Evolutionary conservation across 2,797 vertebrate genomes (phyloP).

Genomic region (Enteromius unitaeniatus): DNA sequence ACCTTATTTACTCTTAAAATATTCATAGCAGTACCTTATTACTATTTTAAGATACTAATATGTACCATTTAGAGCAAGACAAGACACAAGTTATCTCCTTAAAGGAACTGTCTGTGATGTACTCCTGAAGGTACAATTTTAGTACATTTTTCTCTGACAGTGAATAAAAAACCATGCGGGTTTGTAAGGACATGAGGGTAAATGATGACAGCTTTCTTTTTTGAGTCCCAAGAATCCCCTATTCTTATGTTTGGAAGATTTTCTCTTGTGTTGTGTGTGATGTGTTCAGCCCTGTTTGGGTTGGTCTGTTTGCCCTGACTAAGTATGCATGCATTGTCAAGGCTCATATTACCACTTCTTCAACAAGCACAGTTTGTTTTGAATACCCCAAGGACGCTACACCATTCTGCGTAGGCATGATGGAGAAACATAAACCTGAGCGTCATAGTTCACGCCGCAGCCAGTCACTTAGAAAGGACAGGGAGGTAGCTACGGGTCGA

Average conservation of each 20-base stretch:
- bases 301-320: slow-evolving; percentile 58
- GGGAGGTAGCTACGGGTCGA: background rate
- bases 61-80: background rate
- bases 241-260: background rate
- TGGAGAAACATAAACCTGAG: slow-evolving; percentile 45
- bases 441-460: slow-evolving; percentile 65
- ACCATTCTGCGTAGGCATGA: slow-evolving; percentile 70
- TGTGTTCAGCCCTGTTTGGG: slow-evolving; percentile 42
- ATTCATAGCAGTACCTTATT: background rate
- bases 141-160: background rate
- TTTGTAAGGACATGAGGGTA: slow-evolving; percentile 5
- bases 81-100: background rate
- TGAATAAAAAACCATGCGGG: background rate
- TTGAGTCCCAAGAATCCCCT: background rate
- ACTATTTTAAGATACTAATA: background rate
- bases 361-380: slow-evolving; percentile 81
- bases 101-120: background rate
- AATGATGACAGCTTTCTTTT: background rate
- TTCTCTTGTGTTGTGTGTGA: slow-evolving; percentile 37
- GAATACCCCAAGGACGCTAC: slow-evolving; percentile 78
- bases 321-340: slow-evolving; percentile 70
- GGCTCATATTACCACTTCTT: slow-evolving; percentile 76
- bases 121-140: background rate
- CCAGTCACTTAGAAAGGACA: slow-evolving; percentile 42
- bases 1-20: background rate